Conservation (phyloP, 2,113 vertebrate genomes). For the Dermatemys mawii region DNA sequence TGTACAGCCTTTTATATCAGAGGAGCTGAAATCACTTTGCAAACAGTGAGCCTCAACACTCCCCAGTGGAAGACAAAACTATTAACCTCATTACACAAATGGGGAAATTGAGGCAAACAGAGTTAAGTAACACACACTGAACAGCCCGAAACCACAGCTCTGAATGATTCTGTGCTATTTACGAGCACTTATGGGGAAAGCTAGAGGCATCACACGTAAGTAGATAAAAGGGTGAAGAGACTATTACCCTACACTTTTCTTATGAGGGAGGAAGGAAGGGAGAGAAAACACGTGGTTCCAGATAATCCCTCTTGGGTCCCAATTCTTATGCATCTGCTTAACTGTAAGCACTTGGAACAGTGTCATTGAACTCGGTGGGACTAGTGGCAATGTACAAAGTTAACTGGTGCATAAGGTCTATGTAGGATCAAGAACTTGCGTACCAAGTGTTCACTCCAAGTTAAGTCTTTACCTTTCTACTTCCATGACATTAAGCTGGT, state of each 20-base stretch:
- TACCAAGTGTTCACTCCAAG: constrained; percentile 32
- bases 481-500: constrained; percentile 74
- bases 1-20: background rate
- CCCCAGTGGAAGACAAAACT: background rate
- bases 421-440: background rate
- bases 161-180: background rate
- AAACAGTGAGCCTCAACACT: background rate
- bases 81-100: background rate
- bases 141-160: background rate
- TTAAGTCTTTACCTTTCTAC: constrained; percentile 56
- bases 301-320: background rate
- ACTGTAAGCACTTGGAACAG: background rate
- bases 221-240: background rate
- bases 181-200: background rate
- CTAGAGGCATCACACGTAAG: background rate
- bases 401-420: background rate
- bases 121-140: background rate
- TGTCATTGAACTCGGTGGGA: background rate
- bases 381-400: background rate
- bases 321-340: background rate
- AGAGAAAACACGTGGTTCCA: background rate
- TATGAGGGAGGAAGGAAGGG: background rate
- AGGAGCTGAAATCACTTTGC: background rate
- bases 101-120: background rate
- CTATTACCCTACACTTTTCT: background rate